phyloP scores from a whole-genome alignment of 1,140 invertebrate genomes.

The Metaphire vulgaris region DNA sequence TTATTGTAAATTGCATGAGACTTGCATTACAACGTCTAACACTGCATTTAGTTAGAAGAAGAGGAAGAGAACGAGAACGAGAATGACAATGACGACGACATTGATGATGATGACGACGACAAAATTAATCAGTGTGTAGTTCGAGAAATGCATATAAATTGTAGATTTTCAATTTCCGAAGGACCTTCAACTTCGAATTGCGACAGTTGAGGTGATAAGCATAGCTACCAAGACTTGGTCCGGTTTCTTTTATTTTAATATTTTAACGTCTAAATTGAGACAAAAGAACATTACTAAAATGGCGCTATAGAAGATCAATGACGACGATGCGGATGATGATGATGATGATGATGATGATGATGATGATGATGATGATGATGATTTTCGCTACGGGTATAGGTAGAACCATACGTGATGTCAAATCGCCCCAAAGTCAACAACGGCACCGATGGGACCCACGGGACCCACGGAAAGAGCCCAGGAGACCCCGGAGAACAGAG shows the following conservation, averaged over 20 bases:
- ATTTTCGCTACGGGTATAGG: background rate
- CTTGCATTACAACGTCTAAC: no score
- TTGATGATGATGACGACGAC: no score
- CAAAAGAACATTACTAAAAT: background rate
- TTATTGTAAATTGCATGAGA: no score
- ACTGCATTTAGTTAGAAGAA: no score
- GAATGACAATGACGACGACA: no score
- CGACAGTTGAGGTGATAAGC: background rate
- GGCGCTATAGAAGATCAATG: background rate
- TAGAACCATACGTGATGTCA: background rate
- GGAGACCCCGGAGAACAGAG: background rate
- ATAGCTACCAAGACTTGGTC: background rate
- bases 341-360: background rate
- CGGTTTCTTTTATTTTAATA: background rate
- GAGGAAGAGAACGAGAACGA: no score
- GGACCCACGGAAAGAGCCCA: background rate
- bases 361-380: background rate
- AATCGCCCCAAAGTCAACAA: background rate
- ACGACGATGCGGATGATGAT: background rate
- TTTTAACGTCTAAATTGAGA: background rate
- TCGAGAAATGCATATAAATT: no score
- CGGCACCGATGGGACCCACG: background rate
- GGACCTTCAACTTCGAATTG: background rate
- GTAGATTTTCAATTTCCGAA: constrained; percentile 3
- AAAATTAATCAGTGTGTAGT: no score